Percentiles rank a stretch among this genome's conserved stretches.
These are phyloP conservation scores for Lasioglossum baleicum DNA, from an alignment of 1,140 invertebrate species.

Conservation along the genomic window DNA sequence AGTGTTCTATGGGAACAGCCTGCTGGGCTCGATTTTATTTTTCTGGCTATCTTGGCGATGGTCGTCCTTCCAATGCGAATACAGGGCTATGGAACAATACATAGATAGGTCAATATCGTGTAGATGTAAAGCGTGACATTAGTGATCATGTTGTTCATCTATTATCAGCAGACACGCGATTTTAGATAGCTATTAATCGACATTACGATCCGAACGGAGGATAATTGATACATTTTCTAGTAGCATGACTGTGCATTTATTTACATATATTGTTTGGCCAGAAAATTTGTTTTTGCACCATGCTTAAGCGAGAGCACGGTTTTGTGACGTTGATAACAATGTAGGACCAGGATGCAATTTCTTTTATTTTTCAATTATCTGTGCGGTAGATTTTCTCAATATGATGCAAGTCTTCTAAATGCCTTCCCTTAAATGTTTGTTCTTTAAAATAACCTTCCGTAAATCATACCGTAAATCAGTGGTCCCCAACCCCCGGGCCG, in stretches of 20 bases:
- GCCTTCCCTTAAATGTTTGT: no score
- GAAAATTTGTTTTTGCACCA: no score
- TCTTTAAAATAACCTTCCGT: no score
- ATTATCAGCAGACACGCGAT: conserved; percentile 17
- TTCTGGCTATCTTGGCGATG: conserved; percentile 75
- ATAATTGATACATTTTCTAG: conserved; percentile 17
- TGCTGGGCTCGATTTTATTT: conserved; percentile 74
- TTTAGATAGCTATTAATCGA: background rate
- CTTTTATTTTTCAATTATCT: no score
- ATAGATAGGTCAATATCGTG: conserved; percentile 71
- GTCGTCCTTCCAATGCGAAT: conserved; percentile 74
- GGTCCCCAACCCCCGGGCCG: no score
- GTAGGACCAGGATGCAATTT: no score
- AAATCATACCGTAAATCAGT: no score
- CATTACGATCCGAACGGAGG: background rate
- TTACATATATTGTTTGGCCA: background rate
- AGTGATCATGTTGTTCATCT: conserved; percentile 9
- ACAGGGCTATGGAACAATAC: conserved; percentile 75
- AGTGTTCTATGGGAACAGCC: conserved; percentile 79
- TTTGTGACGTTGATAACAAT: no score
- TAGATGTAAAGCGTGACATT: background rate
- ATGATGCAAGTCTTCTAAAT: no score
- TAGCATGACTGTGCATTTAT: background rate
- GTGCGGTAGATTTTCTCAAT: no score
- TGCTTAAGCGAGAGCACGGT: no score